phyloP scores from a whole-genome alignment of 1,140 invertebrate genomes.

The Halesus radiatus region DNA sequence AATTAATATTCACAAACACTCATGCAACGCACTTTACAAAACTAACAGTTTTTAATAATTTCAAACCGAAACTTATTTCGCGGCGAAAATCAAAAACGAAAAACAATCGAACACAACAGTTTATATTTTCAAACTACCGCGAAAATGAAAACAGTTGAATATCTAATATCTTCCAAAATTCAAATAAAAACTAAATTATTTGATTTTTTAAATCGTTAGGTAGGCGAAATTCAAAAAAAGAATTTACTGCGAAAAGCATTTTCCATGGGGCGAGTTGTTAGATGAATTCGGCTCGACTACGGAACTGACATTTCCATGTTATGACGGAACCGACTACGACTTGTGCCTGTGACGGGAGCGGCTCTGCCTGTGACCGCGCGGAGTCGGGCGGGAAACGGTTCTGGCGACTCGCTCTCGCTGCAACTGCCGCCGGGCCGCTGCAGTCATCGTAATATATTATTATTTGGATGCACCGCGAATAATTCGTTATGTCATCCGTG shows the following conservation, averaged over 20 bases:
- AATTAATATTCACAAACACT: conserved; percentile 17
- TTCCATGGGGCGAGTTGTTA: no score
- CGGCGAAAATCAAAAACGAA: no score
- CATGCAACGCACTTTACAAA: not conserved
- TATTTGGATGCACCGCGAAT: conserved; percentile 25
- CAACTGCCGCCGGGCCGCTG: conserved; percentile 21
- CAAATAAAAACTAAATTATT: not conserved
- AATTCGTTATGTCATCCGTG: conserved; percentile 27
- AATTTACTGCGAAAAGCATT: no score
- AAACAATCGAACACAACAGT: no score
- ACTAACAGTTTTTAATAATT: not conserved
- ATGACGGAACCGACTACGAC: not conserved
- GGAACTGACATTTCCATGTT: conserved; percentile 1
- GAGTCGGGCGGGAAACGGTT: conserved; percentile 23
- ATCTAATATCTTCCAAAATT: no score
- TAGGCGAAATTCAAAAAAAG: not conserved
- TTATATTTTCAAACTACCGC: no score
- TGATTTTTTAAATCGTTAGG: not conserved
- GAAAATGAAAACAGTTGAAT: no score
- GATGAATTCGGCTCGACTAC: no score
- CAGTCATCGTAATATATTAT: conserved; percentile 4
- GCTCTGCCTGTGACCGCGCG: not conserved
- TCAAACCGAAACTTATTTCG: not conserved
- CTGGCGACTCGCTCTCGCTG: not conserved
- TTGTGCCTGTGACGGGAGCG: not conserved